Evolutionary conservation across 1,140 invertebrate species (phyloP).

Genomic region (Drosophila pandora): DNA sequence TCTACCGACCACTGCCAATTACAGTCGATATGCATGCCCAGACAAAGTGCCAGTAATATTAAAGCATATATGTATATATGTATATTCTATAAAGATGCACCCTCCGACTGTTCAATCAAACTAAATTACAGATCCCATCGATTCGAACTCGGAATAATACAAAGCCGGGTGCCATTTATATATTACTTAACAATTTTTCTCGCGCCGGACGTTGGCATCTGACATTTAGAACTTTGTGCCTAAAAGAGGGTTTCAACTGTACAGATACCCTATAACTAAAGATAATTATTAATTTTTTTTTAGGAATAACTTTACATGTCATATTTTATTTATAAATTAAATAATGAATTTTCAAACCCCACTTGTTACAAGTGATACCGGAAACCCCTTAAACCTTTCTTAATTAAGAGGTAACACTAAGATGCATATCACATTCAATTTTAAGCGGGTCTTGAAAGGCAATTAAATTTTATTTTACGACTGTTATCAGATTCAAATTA

Average conservation of each 20-base stretch:
- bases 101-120: slow-evolving; percentile 41
- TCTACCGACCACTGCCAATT: slow-evolving; percentile 40
- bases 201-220: slow-evolving; percentile 33
- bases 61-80: slow-evolving; percentile 8
- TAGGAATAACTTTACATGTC: too few species aligned
- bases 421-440: slow-evolving; percentile 23
- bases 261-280: background rate
- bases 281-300: too few species aligned
- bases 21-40: slow-evolving; percentile 47
- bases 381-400: background rate
- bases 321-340: background rate
- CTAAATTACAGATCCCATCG: slow-evolving; percentile 21
- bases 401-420: slow-evolving; percentile 18
- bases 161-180: slow-evolving; percentile 16
- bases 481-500: slow-evolving; percentile 29
- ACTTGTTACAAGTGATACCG: background rate
- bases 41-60: slow-evolving; percentile 6
- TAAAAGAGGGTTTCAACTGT: background rate
- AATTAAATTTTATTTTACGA: slow-evolving; percentile 38
- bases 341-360: background rate
- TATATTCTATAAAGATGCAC: slow-evolving; percentile 4
- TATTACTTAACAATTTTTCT: slow-evolving; percentile 34
- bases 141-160: slow-evolving; percentile 8
- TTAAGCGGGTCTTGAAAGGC: slow-evolving; percentile 35
- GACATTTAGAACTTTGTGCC: slow-evolving; percentile 8